Evolutionary conservation across 2,888 invertebrate species (phyloP), one percentile per base, ranked within the genome.

Genomic region (Pocota personata): DNA sequence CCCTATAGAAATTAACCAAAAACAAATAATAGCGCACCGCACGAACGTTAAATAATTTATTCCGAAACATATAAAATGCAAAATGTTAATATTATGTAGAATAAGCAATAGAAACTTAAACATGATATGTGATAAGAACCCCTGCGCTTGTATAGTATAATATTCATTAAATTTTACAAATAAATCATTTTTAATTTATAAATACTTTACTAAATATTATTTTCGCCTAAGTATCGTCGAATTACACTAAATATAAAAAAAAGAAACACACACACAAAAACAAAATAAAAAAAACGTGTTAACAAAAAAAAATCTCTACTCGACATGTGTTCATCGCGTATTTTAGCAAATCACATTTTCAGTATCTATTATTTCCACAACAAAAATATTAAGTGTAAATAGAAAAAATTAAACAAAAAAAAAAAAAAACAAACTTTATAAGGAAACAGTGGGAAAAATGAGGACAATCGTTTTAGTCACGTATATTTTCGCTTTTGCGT

Each of bases 401-500:
- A 27, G 8, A 5, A 52, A 60, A 67, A 14, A 27, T 40, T n/a
- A n/a, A n/a, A 24, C 35, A 46, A 12, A 50, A 14, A 35, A 32
- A 43, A 24, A 55, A 19, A 50, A 35, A 57, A 12, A 40, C 19
- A 57, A 57, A 55, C n/a, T 71, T 64, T 62, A 58, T 10, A 55
- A 30, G 30, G 16, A 57, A 67, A 67, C 37, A 60, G 67, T 82
- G 86, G 86, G 82, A 82, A 86, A n/a, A 60, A 67, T 82, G 72
- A 86, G 86, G 86, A 86, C 86, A 86, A 86, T 86, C 86, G 86
- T 82, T 86, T n/a, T 82, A 86, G 58, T 77, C 80, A 82, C 86
- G 77, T 86, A 86, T 82, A 62, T 72, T 86, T 86, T 86, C 86
- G 86, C 86, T 86, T 82, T 86, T 86, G 86, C 86, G 86, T 86